These are phyloP conservation scores for Euplagia quadripunctaria DNA, from an alignment of 2,888 invertebrate species.

Conservation along the genomic window DNA sequence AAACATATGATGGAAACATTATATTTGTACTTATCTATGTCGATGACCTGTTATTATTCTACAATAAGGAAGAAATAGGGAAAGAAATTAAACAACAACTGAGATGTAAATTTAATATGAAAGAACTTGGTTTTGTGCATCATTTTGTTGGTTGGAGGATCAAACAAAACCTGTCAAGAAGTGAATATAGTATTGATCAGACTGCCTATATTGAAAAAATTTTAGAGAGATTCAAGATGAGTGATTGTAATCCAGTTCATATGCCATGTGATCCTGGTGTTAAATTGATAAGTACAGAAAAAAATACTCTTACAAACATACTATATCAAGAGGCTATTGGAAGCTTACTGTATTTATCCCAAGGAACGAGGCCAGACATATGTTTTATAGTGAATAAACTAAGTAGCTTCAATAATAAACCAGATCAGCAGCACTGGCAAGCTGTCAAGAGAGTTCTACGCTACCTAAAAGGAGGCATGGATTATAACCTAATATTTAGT, in stretches of 20 bases:
- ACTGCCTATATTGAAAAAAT: no score
- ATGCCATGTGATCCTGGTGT: constrained; percentile 32
- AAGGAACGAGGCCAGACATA: no score
- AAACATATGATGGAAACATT: constrained; percentile 6
- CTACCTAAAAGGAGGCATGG: background rate
- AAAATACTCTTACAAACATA: constrained; percentile 17
- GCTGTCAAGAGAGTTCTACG: background rate
- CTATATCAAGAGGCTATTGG: constrained; percentile 35
- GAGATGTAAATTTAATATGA: constrained; percentile 24
- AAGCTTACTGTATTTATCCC: no score
- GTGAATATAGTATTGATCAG: constrained; percentile 10
- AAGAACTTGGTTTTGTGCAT: constrained; percentile 17
- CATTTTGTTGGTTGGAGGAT: no score
- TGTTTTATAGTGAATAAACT: no score
- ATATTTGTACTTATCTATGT: no score
- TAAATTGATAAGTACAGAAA: constrained; percentile 28
- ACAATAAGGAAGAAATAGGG: constrained; percentile 23
- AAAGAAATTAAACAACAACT: constrained; percentile 27
- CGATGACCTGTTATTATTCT: background rate
- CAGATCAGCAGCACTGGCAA: background rate
- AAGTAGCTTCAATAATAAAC: no score
- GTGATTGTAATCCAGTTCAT: constrained; percentile 6
- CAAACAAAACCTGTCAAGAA: constrained; percentile 19
- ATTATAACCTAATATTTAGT: background rate
- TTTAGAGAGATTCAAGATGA: no score